These are phyloP conservation scores for Zoanthus sociatus DNA, from an alignment of 92 coral and sea anemone species.

Conservation along the genomic window DNA sequence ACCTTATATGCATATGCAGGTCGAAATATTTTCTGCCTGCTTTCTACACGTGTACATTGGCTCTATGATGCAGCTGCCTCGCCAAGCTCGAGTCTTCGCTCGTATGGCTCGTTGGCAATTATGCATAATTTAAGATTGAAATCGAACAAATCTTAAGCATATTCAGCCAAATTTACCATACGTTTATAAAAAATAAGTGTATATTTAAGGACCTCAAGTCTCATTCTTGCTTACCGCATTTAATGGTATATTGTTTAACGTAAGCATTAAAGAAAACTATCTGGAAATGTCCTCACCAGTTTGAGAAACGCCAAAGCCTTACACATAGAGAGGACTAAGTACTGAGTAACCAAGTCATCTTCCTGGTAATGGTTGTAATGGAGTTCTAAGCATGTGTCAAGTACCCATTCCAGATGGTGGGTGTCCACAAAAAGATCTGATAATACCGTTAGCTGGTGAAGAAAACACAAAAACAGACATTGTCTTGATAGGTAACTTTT, in stretches of 20 bases:
- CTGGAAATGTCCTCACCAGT: conserved; percentile 63
- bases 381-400: conserved; percentile 88
- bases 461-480: neutral
- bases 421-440: conserved; percentile 94
- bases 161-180: too few species aligned
- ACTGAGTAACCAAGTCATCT: conserved; percentile 88
- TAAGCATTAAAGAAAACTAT: neutral
- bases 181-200: too few species aligned
- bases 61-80: too few species aligned
- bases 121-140: too few species aligned
- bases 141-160: too few species aligned
- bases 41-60: too few species aligned
- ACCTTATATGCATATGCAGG: too few species aligned
- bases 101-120: too few species aligned
- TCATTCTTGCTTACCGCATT: neutral
- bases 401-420: conserved; percentile 90
- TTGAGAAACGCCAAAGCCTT: conserved; percentile 94
- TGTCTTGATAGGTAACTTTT: too few species aligned
- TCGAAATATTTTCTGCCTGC: too few species aligned
- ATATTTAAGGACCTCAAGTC: too few species aligned
- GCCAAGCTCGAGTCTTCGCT: too few species aligned
- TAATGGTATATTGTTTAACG: neutral
- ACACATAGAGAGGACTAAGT: conserved; percentile 88
- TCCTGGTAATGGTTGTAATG: conserved; percentile 92
- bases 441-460: conserved; percentile 81